Base-by-base conservation (phyloP, 2,888 invertebrate species). In the Heliconius aoede region DNA sequence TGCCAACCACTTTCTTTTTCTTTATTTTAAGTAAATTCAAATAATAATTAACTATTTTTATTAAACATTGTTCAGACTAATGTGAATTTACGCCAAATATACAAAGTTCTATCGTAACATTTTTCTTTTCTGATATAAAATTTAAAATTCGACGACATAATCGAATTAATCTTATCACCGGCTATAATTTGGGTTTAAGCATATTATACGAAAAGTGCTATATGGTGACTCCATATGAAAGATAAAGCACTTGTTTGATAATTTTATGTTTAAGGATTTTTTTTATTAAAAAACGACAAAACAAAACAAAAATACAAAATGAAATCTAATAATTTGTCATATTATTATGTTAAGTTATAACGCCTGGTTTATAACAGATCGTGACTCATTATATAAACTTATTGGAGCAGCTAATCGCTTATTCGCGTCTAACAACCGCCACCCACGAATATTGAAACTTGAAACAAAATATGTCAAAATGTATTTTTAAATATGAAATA, bases 361-460 rank as follows among this genome's bases (percentile, higher is more conserved):
- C 58, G 32, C 32, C 32, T 64, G n/a, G n/a, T n/a, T 68, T 69
- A 69, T 55, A 4, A 28, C 51, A 51, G 30, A 24, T 62, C 75
- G 69, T 76, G 75, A 76, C 64, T 76, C 75, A 76, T 75, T 28
- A 32, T 51, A 74, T 61, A 8, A 71, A 61, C 24, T 76, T 76
- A 76, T 76, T 72, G 71, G 64, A 76, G 64, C 75, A 64, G 32
- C 46, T 76, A 76, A 76, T 73, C 73, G 76, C 69, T 62, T 55
- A 62, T 30, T 76, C 76, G 73, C 73, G 76, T 68, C 62, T 46
- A 24, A 73, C 36, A 68, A 73, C 73, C 26, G 58, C 76, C 76
- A 73, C 76, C 76, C 73, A 76, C 76, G 76, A 76, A 76, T 62
- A 18, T 61, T 62, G 55, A 18, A 76, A 62, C 26, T 21, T 36